Evolutionary conservation across 2,888 invertebrate genomes (phyloP).

Genomic region (Cantharis nigra): DNA sequence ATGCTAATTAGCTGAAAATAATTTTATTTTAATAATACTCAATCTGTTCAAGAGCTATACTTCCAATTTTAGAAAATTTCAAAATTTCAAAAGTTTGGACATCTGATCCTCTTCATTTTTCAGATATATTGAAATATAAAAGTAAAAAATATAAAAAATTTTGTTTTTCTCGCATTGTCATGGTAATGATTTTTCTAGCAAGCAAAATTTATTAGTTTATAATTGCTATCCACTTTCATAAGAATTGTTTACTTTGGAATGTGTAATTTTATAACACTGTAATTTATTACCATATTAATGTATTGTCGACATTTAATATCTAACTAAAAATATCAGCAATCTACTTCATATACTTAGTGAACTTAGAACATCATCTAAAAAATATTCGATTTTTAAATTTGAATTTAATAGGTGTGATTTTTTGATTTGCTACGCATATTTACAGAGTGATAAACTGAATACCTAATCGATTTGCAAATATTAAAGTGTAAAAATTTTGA

Average conservation of each 20-base stretch:
- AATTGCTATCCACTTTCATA: background rate
- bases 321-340: background rate
- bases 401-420: background rate
- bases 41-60: too few relatives aligned
- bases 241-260: background rate
- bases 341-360: background rate
- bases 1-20: background rate
- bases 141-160: too few relatives aligned
- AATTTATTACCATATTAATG: background rate
- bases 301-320: background rate
- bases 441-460: background rate
- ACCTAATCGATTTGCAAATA: background rate
- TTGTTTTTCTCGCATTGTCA: background rate
- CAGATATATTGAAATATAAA: too few relatives aligned
- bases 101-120: too few relatives aligned
- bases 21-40: background rate
- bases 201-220: background rate
- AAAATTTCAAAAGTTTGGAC: too few relatives aligned
- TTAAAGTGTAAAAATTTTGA: background rate
- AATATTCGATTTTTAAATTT: background rate
- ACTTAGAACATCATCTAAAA: background rate
- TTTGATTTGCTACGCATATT: background rate
- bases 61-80: too few relatives aligned
- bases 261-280: background rate
- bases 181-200: background rate